Evolutionary conservation across 2,113 vertebrate species (phyloP).

Genomic region (Upupa epops): DNA sequence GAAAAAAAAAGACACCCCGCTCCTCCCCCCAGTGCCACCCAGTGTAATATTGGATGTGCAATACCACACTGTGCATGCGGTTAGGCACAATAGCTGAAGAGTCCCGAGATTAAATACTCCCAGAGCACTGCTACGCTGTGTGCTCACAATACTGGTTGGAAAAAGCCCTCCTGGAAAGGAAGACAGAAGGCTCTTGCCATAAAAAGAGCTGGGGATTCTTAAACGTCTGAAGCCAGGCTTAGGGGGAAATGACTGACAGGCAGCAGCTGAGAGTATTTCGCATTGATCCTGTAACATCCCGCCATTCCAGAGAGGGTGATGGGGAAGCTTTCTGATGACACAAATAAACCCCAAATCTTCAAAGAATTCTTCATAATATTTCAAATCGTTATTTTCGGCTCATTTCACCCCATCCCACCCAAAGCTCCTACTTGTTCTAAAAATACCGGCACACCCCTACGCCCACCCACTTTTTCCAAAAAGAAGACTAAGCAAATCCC

Average conservation of each 20-base stretch:
- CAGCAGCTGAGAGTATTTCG: slow-evolving; percentile 76
- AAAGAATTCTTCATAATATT: background rate
- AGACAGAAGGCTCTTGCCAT: slow-evolving; percentile 61
- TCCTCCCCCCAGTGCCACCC: background rate
- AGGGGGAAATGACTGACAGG: slow-evolving; percentile 75
- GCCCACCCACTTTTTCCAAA: background rate
- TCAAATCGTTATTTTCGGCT: background rate
- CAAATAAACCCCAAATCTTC: slow-evolving; percentile 34
- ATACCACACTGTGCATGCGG: background rate
- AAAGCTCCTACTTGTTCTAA: background rate
- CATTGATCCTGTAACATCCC: slow-evolving; percentile 73
- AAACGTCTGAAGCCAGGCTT: slow-evolving; percentile 76
- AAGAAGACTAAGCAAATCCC: background rate
- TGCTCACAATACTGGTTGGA: slow-evolving; percentile 34
- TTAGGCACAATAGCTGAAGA: background rate
- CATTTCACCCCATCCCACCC: background rate
- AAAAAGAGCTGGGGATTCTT: slow-evolving; percentile 79
- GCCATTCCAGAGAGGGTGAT: slow-evolving; percentile 50
- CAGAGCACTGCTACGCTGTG: background rate
- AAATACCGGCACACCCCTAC: background rate
- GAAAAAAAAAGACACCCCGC: background rate
- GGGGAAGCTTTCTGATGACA: slow-evolving; percentile 39
- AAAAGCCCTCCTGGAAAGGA: slow-evolving; percentile 50
- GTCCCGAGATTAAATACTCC: background rate
- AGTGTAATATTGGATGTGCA: background rate